Base-by-base conservation (phyloP, 2,113 vertebrate species). In the Opisthocomus hoazin region DNA sequence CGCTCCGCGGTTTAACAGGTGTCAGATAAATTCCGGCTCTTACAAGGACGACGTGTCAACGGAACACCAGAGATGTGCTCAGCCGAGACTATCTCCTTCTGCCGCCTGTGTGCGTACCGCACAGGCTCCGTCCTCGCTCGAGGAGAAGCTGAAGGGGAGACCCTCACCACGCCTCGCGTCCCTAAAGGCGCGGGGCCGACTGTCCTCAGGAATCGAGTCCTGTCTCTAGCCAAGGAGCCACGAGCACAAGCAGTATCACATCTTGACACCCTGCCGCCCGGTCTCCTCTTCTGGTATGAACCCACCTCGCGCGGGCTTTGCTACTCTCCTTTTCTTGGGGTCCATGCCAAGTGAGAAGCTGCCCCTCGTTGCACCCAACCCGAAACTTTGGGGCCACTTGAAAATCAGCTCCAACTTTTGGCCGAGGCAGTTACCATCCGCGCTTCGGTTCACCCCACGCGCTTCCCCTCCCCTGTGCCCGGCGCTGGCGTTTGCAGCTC, bases 221-320 rank as follows among this genome's bases (percentile, higher is more conserved):
- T 29, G 0, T 0, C 21, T 54, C 61, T 10, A 10, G 12, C 5
- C 32, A n/a, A 39, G 46, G 37, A 48, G 12, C 24, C 19, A 13
- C 0, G 9, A 91, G 36, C 29, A 37, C n/a, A 36, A 53, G 27
- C 2, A 34, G 37, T 7, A 10, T 12, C 48, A 19, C 2, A 0
- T 18, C 45, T 43, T 13, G 8, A 73, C 32, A 32, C 61, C 63
- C 37, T 16, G 14, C 41, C 39, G 22, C 43, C 51, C 12, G 1
- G 4, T 17, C n/a, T 39, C 14, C 37, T 64, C 70, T 83, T 82
- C 24, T 11, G 26, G 30, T 12, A 41, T 50, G 66, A 69, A 9
- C 41, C 6, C 34, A 6, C 34, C 22, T 16, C 7, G 10, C 74
- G 26, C 0, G 1, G 14, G 22, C 8, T 68, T 68, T n/a, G 19